Evolutionary conservation across 2,797 vertebrate genomes (phyloP), one percentile per base, ranked within the genome.

Genomic region (Monodelphis domestica): DNA sequence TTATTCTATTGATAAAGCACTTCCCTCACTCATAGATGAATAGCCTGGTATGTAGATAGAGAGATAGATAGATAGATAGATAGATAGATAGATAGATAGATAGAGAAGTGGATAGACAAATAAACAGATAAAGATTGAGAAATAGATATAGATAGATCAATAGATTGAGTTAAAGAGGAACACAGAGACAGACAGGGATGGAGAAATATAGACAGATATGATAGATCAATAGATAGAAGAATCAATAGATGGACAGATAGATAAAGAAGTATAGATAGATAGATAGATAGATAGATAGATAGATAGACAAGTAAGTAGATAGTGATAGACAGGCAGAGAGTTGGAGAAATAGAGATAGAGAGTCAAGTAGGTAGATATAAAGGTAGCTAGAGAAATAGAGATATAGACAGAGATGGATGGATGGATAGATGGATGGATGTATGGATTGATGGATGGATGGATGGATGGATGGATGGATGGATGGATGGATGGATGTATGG

Each of bases 401-500:
- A 53, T 5, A 53, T 53, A 53, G 53, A 53, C 53, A 53, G 50
- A 3, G 1, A 17, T 0, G 53, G 57, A 21, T 56, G 24, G 2
- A 50, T 56, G 56, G 12, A 14, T 29, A 28, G 30, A 26, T n/a
- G n/a, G n/a, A 15, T 45, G 28, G 53, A 33, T 24, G 51, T 24
- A 2, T 63, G 56, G 29, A 29, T n/a, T 17, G 78, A 1, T 59
- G 33, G n/a, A 1, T 50, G 11, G n/a, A 10, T 14, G 4, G 2
- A 1, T 53, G 52, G 54, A 0, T 50, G 45, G 50, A 12, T 59
- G 14, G 56, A 1, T 10, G 17, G 50, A 0, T 21, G 12, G 84
- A 6, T 12, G 28, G 14, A 3, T 26, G 14, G 26, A 0, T 9
- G 15, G n/a, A n/a, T 2, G 0, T 21, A 0, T 14, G n/a, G n/a